Evolutionary conservation across 2,888 invertebrate species (phyloP).

Genomic region (Hoplodrina blanda): DNA sequence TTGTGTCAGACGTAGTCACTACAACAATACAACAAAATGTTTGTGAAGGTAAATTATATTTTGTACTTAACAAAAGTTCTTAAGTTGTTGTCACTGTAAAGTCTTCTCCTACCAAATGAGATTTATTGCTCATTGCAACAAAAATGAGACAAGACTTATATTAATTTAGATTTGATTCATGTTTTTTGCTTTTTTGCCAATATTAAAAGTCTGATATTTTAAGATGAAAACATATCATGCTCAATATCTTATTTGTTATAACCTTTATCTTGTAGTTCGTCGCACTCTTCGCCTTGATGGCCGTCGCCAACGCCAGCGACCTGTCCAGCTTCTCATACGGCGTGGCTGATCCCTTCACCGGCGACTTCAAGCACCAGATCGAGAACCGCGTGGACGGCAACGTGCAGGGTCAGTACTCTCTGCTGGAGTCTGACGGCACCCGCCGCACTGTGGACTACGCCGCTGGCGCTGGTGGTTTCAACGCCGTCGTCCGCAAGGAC

Average conservation of each 20-base stretch:
- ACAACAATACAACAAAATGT: conserved; percentile 75
- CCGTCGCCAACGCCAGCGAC: conserved; percentile 72
- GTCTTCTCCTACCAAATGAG: not conserved
- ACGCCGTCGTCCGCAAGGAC: conserved; percentile 89
- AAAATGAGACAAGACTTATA: too few species aligned
- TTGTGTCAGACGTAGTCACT: conserved; percentile 77
- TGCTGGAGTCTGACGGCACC: conserved; percentile 88
- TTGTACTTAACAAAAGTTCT: not conserved
- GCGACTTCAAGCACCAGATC: conserved; percentile 87
- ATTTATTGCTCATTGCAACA: too few species aligned
- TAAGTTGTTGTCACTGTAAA: not conserved
- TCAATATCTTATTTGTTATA: not conserved
- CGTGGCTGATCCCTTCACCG: conserved; percentile 87
- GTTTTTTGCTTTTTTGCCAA: not conserved
- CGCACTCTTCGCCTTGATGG: conserved; percentile 74
- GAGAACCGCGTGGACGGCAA: conserved; percentile 73
- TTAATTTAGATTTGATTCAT: too few species aligned
- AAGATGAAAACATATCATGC: not conserved
- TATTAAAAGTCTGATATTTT: not conserved
- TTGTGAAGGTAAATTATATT: conserved; percentile 80
- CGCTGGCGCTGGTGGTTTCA: conserved; percentile 88
- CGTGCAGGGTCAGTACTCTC: conserved; percentile 75
- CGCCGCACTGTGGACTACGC: conserved; percentile 89
- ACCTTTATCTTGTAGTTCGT: conserved; percentile 72
- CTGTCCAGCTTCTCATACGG: conserved; percentile 86